phyloP scores from a whole-genome alignment of 2,113 vertebrate genomes.

The Aegotheles bennettii region DNA sequence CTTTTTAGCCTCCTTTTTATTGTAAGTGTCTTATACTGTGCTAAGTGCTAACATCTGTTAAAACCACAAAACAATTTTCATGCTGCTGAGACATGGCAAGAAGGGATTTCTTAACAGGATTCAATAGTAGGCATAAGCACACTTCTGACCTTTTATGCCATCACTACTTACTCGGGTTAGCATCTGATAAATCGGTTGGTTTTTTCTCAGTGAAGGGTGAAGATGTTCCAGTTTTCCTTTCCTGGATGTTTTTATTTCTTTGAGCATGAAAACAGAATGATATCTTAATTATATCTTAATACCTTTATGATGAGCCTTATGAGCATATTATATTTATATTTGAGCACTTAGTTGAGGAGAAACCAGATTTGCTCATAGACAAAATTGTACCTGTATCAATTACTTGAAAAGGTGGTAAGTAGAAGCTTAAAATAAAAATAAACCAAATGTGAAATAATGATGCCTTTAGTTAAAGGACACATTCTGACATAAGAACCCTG shows the following conservation, averaged over 20 bases:
- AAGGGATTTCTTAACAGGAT: background rate
- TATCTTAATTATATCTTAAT: background rate
- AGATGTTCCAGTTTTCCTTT: background rate
- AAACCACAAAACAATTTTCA: background rate
- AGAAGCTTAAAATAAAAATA: background rate
- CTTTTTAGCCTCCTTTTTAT: background rate
- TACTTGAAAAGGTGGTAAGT: background rate
- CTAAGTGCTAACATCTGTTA: background rate
- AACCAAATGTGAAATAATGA: background rate
- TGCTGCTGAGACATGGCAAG: background rate
- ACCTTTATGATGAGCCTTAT: background rate
- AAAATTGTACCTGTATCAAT: background rate
- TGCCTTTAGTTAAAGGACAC: background rate
- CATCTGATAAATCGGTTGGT: slow-evolving; percentile 13
- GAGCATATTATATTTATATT: background rate
- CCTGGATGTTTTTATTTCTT: slow-evolving; percentile 54
- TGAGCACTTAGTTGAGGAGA: background rate
- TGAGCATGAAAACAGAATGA: background rate
- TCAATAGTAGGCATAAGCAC: background rate
- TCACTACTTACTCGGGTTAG: slow-evolving; percentile 23
- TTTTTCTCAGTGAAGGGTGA: slow-evolving; percentile 19
- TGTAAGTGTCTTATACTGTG: background rate
- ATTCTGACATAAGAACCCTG: background rate
- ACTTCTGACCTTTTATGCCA: background rate
- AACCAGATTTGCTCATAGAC: background rate